Conservation (phyloP, 2,113 vertebrate species). For the Piaya cayana region DNA sequence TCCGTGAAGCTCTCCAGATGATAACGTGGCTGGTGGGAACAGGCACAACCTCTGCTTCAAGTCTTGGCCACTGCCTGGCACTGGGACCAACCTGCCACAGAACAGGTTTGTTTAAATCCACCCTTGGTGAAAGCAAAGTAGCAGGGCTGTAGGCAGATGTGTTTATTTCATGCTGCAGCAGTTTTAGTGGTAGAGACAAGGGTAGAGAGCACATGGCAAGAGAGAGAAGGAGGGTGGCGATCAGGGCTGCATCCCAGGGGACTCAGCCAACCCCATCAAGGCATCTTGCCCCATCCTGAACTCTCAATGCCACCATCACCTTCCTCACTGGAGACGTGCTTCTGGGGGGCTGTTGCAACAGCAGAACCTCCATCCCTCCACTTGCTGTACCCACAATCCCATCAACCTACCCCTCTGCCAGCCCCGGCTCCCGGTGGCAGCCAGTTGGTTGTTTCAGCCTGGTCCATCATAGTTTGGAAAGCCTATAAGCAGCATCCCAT, state of each 20-base stretch:
- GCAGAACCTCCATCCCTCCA: accelerated
- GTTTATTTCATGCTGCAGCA: background rate
- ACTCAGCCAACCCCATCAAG: background rate
- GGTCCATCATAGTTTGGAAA: background rate
- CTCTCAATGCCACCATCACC: background rate
- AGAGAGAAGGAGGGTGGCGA: background rate
- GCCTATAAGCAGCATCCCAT: accelerated
- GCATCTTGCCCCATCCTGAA: background rate
- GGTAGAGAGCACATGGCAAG: background rate
- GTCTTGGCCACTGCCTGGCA: background rate
- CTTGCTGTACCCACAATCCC: background rate
- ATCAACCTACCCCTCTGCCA: background rate
- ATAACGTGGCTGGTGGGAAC: accelerated
- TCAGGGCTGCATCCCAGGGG: background rate
- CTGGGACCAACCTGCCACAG: background rate
- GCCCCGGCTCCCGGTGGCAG: background rate
- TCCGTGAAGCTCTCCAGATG: accelerated
- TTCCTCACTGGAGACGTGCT: background rate
- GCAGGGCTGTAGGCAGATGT: background rate
- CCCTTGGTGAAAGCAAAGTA: background rate
- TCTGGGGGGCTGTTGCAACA: background rate
- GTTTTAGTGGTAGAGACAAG: background rate
- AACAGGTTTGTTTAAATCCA: background rate
- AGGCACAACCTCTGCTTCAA: background rate
- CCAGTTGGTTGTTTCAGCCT: background rate